Conservation (phyloP, 2,888 invertebrate species). For the Tenthredo amoena region DNA sequence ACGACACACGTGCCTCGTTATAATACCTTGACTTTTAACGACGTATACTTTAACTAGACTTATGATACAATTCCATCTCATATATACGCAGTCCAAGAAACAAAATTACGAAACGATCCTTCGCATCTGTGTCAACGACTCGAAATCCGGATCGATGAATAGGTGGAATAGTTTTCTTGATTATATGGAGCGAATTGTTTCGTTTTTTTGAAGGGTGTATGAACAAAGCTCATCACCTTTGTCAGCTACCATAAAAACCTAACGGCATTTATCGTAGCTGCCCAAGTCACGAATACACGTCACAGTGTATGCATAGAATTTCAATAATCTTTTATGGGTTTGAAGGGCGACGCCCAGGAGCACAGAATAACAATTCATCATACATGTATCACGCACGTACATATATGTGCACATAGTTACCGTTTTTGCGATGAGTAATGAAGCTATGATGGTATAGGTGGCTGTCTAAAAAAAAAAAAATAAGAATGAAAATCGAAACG, state of each 20-base stretch:
- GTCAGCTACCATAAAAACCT: neutral
- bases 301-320: slow-evolving; percentile 20
- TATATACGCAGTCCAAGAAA: neutral
- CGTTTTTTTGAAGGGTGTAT: neutral
- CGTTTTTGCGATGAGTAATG: neutral
- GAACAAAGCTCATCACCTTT: neutral
- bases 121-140: neutral
- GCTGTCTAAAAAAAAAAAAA: neutral
- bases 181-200: neutral
- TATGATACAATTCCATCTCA: neutral
- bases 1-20: neutral
- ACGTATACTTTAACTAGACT: neutral
- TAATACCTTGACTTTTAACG: neutral
- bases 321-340: neutral
- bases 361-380: slow-evolving; percentile 17
- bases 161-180: neutral
- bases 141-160: neutral
- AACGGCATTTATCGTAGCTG: slow-evolving; percentile 41
- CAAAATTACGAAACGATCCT: neutral
- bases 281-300: slow-evolving; percentile 2
- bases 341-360: slow-evolving; percentile 10
- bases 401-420: neutral
- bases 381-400: neutral
- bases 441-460: neutral
- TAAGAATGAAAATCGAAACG: neutral